phyloP scores from a whole-genome alignment of 2,113 vertebrate genomes.

The Bombycilla garrulus region DNA sequence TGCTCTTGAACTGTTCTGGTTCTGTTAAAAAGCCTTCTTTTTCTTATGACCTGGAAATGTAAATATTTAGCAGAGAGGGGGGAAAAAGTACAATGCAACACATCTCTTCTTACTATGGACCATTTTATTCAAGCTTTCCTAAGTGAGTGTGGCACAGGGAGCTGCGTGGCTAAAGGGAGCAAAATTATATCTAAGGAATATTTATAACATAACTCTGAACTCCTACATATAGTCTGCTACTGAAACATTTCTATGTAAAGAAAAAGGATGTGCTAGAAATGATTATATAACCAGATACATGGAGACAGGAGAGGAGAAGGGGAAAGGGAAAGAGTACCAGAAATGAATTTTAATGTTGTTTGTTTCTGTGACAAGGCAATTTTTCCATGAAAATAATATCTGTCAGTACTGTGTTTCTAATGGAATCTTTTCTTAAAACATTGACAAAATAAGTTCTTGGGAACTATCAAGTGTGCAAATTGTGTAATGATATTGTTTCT shows the following conservation, averaged over 20 bases:
- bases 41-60: neutral
- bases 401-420: neutral
- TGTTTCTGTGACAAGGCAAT: slow-evolving; percentile 2
- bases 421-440: slow-evolving; percentile 34
- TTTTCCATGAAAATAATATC: neutral
- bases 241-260: neutral
- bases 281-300: neutral
- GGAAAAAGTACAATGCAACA: fast-evolving
- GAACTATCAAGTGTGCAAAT: slow-evolving; percentile 36
- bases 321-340: neutral
- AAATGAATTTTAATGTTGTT: neutral
- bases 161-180: neutral
- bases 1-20: neutral
- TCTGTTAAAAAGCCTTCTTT: neutral
- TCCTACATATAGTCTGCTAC: neutral
- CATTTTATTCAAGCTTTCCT: neutral
- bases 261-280: neutral
- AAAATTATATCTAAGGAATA: neutral
- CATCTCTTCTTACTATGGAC: neutral
- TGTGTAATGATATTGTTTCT: slow-evolving; percentile 33
- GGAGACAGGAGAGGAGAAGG: neutral
- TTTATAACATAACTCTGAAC: neutral
- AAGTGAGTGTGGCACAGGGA: neutral
- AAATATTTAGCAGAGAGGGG: neutral
- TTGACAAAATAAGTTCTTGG: neutral